phyloP scores from a whole-genome alignment of 1,140 invertebrate genomes.

The Phthorimaea operculella region DNA sequence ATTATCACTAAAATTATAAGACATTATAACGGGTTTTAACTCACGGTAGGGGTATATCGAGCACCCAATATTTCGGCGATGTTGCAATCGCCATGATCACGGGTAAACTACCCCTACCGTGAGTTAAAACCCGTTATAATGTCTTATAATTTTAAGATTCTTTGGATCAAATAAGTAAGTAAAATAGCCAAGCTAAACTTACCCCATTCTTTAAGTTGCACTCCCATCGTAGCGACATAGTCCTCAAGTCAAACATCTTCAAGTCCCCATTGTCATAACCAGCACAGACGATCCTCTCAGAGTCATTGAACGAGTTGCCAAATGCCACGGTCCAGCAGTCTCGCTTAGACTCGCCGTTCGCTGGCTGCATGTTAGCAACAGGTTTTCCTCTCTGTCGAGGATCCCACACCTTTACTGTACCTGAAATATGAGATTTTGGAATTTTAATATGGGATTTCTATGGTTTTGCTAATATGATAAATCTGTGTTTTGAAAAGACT shows the following conservation, averaged over 20 bases:
- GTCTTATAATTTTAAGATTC: no score
- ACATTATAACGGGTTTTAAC: no score
- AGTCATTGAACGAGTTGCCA: slow-evolving; percentile 87
- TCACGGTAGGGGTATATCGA: no score
- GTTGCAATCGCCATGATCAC: no score
- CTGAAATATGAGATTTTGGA: slow-evolving; percentile 55
- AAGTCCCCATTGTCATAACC: slow-evolving; percentile 98
- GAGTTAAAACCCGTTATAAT: no score
- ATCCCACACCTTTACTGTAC: slow-evolving; percentile 95
- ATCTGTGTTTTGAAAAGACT: no score
- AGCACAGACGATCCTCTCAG: slow-evolving; percentile 86
- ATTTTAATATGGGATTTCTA: neutral
- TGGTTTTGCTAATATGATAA: no score
- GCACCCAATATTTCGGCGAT: no score
- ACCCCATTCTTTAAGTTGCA: slow-evolving; percentile 94
- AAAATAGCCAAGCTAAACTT: no score
- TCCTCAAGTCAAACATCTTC: slow-evolving; percentile 93
- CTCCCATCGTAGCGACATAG: slow-evolving; percentile 89
- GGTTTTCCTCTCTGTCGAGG: slow-evolving; percentile 88
- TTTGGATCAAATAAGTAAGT: no score
- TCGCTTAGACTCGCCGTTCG: slow-evolving; percentile 71
- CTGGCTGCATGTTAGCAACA: slow-evolving; percentile 84
- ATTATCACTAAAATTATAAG: no score
- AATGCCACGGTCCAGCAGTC: slow-evolving; percentile 92
- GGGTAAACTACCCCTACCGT: no score